A percentile compares a stretch with the other conserved stretches of the same genome.
Evolutionary conservation across 2,113 vertebrate species (phyloP).

Genomic region (Poeciliopsis retropinna): DNA sequence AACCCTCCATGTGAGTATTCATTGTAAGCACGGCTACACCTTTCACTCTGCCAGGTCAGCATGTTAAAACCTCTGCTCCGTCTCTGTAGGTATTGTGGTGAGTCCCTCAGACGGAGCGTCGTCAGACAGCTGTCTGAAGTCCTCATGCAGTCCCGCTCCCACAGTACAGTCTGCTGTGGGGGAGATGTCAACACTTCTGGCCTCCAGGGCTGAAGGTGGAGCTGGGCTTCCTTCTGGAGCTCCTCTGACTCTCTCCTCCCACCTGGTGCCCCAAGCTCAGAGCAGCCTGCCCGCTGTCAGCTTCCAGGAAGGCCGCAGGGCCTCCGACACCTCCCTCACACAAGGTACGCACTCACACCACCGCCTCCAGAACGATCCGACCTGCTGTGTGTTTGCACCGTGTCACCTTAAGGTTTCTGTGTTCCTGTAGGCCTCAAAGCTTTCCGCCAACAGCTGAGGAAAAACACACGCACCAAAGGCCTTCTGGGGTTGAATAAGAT

Average conservation of each 20-base stretch:
- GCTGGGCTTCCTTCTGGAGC: constrained; percentile 76
- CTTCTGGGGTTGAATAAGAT: constrained; percentile 95
- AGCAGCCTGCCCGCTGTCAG: constrained; percentile 82
- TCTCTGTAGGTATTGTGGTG: constrained; percentile 84
- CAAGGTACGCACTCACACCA: constrained; percentile 82
- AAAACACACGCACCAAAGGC: constrained; percentile 90
- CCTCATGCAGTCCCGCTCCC: constrained; percentile 80
- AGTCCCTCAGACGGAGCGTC: constrained; percentile 88
- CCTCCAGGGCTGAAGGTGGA: constrained; percentile 74
- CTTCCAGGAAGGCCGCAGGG: constrained; percentile 97
- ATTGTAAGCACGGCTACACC: neutral
- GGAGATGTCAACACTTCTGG: constrained; percentile 77
- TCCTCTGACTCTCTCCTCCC: constrained; percentile 85
- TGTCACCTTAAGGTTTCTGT: constrained; percentile 13
- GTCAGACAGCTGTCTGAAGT: constrained; percentile 91
- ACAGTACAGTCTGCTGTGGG: constrained; percentile 61
- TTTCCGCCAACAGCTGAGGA: constrained; percentile 94
- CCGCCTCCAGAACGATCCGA: neutral
- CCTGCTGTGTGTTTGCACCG: neutral
- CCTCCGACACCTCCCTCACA: constrained; percentile 96
- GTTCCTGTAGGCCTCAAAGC: constrained; percentile 88
- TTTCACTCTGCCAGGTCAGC: neutral
- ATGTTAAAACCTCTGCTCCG: constrained; percentile 1
- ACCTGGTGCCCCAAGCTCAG: constrained; percentile 87
- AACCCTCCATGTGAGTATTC: constrained; percentile 87